phyloP scores from a whole-genome alignment of 2,888 invertebrate species.

The Ceriagrion tenellum region DNA sequence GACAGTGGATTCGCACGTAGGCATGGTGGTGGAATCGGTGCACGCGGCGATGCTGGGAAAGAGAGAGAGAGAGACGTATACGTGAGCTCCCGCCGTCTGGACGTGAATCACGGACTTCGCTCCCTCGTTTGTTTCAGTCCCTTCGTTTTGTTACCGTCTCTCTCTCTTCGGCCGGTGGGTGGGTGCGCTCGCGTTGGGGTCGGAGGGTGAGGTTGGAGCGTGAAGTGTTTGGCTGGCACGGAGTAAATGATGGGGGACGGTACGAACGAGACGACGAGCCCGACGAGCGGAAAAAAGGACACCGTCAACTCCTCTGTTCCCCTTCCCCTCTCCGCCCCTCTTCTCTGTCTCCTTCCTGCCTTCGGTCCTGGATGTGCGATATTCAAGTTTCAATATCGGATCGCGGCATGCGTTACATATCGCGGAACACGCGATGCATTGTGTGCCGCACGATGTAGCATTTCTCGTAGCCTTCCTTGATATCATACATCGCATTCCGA shows the following conservation, averaged over 20 bases:
- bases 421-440: background rate
- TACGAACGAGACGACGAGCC: background rate
- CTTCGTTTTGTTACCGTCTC: background rate
- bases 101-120: constrained; percentile 9
- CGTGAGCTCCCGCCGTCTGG: constrained; percentile 25
- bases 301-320: background rate
- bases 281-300: background rate
- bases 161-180: background rate
- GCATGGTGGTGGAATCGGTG: too few species aligned
- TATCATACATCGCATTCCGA: too few species aligned
- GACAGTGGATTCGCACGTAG: too few species aligned
- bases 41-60: background rate
- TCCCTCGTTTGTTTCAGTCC: background rate
- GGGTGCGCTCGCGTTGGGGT: background rate
- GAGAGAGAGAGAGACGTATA: background rate
- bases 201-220: background rate
- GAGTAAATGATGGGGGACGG: background rate
- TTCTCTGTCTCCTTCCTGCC: background rate
- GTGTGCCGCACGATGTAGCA: too few species aligned
- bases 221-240: background rate
- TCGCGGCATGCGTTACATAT: background rate
- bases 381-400: background rate
- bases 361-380: background rate
- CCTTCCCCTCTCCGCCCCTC: background rate
- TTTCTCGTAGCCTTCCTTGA: too few species aligned